Evolutionary conservation across 2,797 vertebrate species (phyloP).

Genomic region (Poeciliopsis paucimaculata): DNA sequence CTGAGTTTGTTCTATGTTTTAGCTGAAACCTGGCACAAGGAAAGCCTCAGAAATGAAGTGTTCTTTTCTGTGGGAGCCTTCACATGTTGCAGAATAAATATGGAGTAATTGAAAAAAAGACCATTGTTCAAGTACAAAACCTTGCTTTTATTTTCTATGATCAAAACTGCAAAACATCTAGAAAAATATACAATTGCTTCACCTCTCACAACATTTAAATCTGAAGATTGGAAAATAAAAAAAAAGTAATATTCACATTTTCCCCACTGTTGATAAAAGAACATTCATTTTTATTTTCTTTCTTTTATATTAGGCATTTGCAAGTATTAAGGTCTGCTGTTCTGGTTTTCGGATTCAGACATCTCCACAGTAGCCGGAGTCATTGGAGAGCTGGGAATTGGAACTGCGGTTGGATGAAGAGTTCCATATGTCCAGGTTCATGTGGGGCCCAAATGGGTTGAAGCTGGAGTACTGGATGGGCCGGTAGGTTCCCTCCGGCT

Average conservation of each 20-base stretch:
- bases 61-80: no score
- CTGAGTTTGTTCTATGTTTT: no score
- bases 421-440: conserved; percentile 99
- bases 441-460: conserved; percentile 95
- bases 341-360: conserved; percentile 53
- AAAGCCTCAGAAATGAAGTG: no score
- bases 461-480: conserved; percentile 89
- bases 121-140: conserved; percentile 78
- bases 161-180: conserved; percentile 89
- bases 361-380: conserved; percentile 94
- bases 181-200: conserved; percentile 89
- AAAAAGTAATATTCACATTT: conserved; percentile 84
- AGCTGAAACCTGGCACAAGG: no score
- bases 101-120: conserved; percentile 31
- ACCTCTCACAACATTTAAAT: conserved; percentile 85
- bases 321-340: conserved; percentile 48
- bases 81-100: no score
- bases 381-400: conserved; percentile 93
- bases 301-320: conserved; percentile 73
- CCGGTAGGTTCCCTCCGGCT: conserved; percentile 85
- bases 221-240: conserved; percentile 82
- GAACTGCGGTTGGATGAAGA: conserved; percentile 90
- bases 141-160: conserved; percentile 82
- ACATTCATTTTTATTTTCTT: conserved; percentile 78
- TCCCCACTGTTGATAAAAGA: conserved; percentile 79